These are phyloP conservation scores for Ericerus pela DNA, from an alignment of 1,140 invertebrate species.

Conservation along the genomic window DNA sequence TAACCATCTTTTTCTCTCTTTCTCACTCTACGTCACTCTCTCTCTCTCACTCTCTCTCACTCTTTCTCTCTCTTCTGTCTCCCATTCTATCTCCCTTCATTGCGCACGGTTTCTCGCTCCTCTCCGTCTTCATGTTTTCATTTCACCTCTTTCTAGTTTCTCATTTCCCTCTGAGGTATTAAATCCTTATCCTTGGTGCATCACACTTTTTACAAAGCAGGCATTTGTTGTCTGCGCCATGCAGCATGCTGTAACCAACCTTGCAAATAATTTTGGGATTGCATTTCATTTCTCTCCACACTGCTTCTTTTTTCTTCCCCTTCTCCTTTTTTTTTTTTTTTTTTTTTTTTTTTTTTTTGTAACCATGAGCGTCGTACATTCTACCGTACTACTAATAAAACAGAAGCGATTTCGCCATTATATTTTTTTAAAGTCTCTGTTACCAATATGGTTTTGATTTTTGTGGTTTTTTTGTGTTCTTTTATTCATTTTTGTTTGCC, in stretches of 20 bases:
- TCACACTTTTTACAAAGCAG: neutral
- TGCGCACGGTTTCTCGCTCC: too few relatives aligned
- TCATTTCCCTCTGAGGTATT: too few relatives aligned
- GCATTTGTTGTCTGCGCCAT: slow-evolving; percentile 6
- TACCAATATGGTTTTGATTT: neutral
- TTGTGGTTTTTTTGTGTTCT: neutral
- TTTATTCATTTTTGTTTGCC: neutral
- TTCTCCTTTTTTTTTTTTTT: neutral
- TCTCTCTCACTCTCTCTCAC: too few relatives aligned
- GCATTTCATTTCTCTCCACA: neutral
- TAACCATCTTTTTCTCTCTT: slow-evolving; percentile 2
- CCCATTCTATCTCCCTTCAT: too few relatives aligned
- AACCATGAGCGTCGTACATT: neutral
- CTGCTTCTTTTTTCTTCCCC: neutral
- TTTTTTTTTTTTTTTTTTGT: neutral
- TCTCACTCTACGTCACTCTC: neutral
- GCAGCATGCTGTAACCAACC: slow-evolving; percentile 7
- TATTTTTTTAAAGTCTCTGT: neutral
- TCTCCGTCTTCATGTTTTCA: too few relatives aligned
- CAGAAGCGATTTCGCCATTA: neutral
- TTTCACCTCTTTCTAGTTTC: too few relatives aligned
- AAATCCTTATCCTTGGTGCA: too few relatives aligned
- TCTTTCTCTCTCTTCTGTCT: too few relatives aligned
- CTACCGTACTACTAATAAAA: neutral
- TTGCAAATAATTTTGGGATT: slow-evolving; percentile 8